phyloP scores from a whole-genome alignment of 2,888 invertebrate species.

The Drosophila pseudotalamancana region DNA sequence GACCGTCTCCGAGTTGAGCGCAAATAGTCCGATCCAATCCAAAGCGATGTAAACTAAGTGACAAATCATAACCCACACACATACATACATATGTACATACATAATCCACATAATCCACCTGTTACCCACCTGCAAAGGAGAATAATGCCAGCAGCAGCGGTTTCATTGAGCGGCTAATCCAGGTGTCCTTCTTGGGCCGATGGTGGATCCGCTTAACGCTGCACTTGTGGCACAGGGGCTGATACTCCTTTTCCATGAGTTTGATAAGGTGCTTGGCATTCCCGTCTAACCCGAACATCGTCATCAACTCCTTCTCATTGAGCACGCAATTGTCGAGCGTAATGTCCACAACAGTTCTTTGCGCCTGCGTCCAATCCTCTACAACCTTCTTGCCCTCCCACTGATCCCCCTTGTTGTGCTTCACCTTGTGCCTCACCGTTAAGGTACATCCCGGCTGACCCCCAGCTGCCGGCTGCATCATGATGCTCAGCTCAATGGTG shows the following conservation, averaged over 20 bases:
- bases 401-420: rapidly evolving
- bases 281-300: not conserved
- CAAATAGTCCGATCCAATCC: not conserved
- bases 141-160: not conserved
- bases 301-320: not conserved
- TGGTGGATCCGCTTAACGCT: not conserved
- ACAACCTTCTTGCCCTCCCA: not conserved
- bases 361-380: not conserved
- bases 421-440: constrained; percentile 1
- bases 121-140: constrained; percentile 4
- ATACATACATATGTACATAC: not conserved
- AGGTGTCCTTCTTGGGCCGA: not conserved
- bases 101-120: rapidly evolving
- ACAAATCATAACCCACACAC: not conserved
- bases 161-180: not conserved
- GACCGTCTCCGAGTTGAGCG: not conserved
- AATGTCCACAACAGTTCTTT: constrained; percentile 1
- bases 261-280: not conserved
- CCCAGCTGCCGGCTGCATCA: constrained; percentile 1
- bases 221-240: constrained; percentile 20
- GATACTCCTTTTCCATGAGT: not conserved
- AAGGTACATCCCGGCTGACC: not conserved
- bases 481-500: constrained; percentile 46
- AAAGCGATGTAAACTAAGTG: not conserved
- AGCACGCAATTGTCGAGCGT: constrained; percentile 1